These are phyloP conservation scores for Sebastes diaconus DNA, from an alignment of 2,797 vertebrate species.

Conservation along the genomic window DNA sequence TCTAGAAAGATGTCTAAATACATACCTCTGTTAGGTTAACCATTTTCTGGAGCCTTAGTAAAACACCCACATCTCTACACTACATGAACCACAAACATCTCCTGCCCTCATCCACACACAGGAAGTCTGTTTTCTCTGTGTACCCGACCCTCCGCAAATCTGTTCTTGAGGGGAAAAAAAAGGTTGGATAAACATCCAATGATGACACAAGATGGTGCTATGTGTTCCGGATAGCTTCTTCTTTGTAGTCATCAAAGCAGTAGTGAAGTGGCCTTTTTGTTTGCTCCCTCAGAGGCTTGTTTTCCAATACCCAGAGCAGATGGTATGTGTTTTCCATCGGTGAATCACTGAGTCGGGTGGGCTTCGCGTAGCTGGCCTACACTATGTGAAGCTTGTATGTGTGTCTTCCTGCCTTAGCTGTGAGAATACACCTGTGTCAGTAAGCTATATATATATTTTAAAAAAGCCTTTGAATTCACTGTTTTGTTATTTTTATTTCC, in stretches of 20 bases:
- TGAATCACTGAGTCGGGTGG: slow-evolving; percentile 66
- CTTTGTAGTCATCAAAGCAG: slow-evolving; percentile 64
- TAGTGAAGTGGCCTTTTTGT: slow-evolving; percentile 70
- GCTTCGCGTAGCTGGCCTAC: slow-evolving; percentile 43
- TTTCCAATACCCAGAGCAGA: slow-evolving; percentile 74
- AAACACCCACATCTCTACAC: slow-evolving; percentile 17
- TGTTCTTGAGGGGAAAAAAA: slow-evolving; percentile 14
- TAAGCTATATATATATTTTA: not conserved
- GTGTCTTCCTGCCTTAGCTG: slow-evolving; percentile 20
- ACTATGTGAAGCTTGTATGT: slow-evolving; percentile 27
- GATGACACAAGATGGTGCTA: slow-evolving; percentile 64
- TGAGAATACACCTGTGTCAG: slow-evolving; percentile 43
- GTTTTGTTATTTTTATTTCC: not conserved
- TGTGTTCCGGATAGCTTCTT: slow-evolving; percentile 51
- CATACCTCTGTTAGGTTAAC: slow-evolving; percentile 24
- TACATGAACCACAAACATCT: slow-evolving; percentile 31
- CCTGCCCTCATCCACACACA: slow-evolving; percentile 33
- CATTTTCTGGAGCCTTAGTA: slow-evolving; percentile 4
- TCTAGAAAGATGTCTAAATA: slow-evolving; percentile 41
- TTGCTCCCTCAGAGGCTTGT: slow-evolving; percentile 69
- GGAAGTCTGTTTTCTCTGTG: slow-evolving; percentile 37
- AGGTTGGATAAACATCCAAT: slow-evolving; percentile 55
- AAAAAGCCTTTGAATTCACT: slow-evolving; percentile 29
- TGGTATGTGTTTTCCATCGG: slow-evolving; percentile 73
- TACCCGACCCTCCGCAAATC: slow-evolving; percentile 39